Evolutionary conservation across 2,888 invertebrate species (phyloP).

Genomic region (Ctenicera cuprea): DNA sequence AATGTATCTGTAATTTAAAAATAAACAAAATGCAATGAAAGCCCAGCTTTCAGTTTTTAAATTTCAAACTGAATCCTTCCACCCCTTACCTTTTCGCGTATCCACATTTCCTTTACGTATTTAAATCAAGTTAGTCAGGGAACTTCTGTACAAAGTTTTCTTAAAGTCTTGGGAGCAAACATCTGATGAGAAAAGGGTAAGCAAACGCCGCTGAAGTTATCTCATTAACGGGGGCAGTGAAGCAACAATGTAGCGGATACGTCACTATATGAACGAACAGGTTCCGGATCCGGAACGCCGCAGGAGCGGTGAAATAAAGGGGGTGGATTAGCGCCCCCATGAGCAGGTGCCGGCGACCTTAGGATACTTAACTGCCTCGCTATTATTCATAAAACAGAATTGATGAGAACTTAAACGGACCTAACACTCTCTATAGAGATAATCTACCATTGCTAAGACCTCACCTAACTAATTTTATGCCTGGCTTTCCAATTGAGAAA

Average conservation of each 20-base stretch:
- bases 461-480: too few relatives aligned
- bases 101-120: background rate
- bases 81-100: background rate
- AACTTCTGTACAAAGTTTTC: background rate
- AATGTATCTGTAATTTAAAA: too few relatives aligned
- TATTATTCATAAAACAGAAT: constrained; percentile 15
- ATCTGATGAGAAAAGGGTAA: constrained; percentile 27
- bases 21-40: too few relatives aligned
- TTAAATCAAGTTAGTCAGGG: background rate
- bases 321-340: constrained; percentile 4
- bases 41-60: too few relatives aligned
- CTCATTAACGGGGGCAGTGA: constrained; percentile 30
- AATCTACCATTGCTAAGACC: too few relatives aligned
- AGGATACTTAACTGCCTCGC: background rate
- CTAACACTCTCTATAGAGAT: too few relatives aligned
- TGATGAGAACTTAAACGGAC: background rate
- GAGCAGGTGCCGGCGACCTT: constrained; percentile 9
- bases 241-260: constrained; percentile 30
- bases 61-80: background rate
- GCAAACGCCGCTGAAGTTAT: constrained; percentile 27
- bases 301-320: constrained; percentile 14
- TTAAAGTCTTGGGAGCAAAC: constrained; percentile 28
- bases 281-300: constrained; percentile 25
- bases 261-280: constrained; percentile 20
- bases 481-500: too few relatives aligned